Evolutionary conservation across 2,888 invertebrate genomes (phyloP).

Genomic region (Yponomeuta sedellus): DNA sequence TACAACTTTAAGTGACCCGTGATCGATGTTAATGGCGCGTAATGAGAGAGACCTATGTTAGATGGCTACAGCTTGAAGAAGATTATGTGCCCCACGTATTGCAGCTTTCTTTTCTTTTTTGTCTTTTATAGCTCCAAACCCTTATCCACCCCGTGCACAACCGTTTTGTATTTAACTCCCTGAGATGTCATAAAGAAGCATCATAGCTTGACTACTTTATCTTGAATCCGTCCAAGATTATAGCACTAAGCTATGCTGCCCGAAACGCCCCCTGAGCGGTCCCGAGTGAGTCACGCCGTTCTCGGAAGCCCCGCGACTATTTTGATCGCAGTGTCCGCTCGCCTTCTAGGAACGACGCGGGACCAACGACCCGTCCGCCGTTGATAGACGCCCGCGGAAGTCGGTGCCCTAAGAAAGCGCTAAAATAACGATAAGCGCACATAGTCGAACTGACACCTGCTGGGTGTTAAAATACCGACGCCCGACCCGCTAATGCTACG

Average conservation of each 20-base stretch:
- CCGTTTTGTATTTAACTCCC: background rate
- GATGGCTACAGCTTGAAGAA: too few relatives aligned
- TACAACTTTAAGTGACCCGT: too few relatives aligned
- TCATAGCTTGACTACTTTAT: too few relatives aligned
- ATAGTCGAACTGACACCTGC: too few relatives aligned
- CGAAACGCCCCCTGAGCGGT: slow-evolving; percentile 27
- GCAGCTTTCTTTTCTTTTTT: too few relatives aligned
- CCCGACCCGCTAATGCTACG: too few relatives aligned
- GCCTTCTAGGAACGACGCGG: slow-evolving; percentile 69
- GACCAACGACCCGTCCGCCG: slow-evolving; percentile 68
- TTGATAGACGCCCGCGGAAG: slow-evolving; percentile 21
- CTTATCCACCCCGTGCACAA: background rate
- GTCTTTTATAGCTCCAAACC: background rate
- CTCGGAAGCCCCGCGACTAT: slow-evolving; percentile 72
- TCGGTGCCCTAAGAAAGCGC: background rate
- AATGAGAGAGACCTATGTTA: too few relatives aligned
- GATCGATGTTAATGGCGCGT: too few relatives aligned
- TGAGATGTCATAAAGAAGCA: too few relatives aligned
- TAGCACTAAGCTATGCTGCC: slow-evolving; percentile 27
- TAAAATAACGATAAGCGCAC: background rate
- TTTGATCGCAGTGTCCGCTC: slow-evolving; percentile 72
- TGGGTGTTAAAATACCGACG: too few relatives aligned
- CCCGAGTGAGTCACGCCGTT: slow-evolving; percentile 59
- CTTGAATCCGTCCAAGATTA: background rate
- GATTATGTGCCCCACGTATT: too few relatives aligned